Evolutionary conservation across 2,797 vertebrate genomes (phyloP), one percentile per base, ranked within the genome.

Genomic region (Chaenodraco wilsoni): DNA sequence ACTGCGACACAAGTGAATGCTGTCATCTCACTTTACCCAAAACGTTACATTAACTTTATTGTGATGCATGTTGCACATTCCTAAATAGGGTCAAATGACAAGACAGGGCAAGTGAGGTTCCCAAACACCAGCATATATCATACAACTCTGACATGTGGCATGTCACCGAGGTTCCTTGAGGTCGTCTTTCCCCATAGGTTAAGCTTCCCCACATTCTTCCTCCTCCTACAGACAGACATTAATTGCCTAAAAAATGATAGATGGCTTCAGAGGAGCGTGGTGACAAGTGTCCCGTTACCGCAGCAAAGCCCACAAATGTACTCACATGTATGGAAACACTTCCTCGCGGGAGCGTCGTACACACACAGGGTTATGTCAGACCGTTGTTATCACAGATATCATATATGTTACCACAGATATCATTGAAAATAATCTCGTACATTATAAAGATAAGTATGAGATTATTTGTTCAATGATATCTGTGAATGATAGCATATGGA

Each of bases 171-270:
- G 23, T 45, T 72, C 50, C 41, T 37, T 54, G 31, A 49, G 62
- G 49, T 40, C n/a, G 3, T 70, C 69, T 37, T 69, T 50, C 73
- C 41, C 60, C 40, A 67, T 46, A 79, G 46, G 73, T 79, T 58
- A 68, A 67, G 59, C 77, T 69, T 89, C 86, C 84, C 68, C 59
- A 73, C 88, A 88, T 91, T 74, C 88, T 83, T 33, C 14, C 9
- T 4, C 51, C 17, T 16, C 84, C 81, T 44, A 81, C 82, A 61
- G 43, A 76, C 82, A 92, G 89, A 79, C 91, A 21, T 21, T 85
- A 82, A 62, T 78, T 84, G 68, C 85, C 68, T 76, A 69, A 69
- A 82, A 70, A 48, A 44, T 92, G 91, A 93, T 88, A 58, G 80
- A 92, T 90, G 87, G 78, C 76, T 66, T 31, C 61, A 19, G 60